Percentiles rank a stretch among this genome's conserved stretches.
phyloP scores from a whole-genome alignment of 1,140 invertebrate genomes.

The Odontomachus brunneus region DNA sequence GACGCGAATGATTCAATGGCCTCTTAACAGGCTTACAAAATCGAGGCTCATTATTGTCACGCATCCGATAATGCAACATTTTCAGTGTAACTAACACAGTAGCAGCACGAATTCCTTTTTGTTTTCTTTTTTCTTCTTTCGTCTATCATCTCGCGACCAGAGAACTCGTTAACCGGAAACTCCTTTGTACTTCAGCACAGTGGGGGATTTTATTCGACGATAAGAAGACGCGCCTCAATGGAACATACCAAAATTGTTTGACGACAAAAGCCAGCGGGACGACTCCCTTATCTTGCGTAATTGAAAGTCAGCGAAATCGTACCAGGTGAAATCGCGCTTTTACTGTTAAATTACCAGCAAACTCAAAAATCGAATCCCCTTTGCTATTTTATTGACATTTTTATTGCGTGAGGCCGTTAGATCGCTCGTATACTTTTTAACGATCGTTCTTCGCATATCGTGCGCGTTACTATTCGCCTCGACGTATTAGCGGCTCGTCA shows the following conservation, averaged over 20 bases:
- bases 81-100: background rate
- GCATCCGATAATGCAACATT: background rate
- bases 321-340: slow-evolving; percentile 45
- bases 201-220: slow-evolving; percentile 3
- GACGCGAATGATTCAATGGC: background rate
- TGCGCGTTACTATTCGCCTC: background rate
- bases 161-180: slow-evolving; percentile 4
- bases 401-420: background rate
- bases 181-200: background rate
- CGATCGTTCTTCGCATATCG: background rate
- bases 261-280: slow-evolving; percentile 25
- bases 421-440: slow-evolving; percentile 1
- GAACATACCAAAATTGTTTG: slow-evolving; percentile 15
- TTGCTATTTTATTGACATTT: slow-evolving; percentile 7
- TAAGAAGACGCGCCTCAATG: background rate
- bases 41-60: background rate
- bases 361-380: background rate
- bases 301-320: slow-evolving; percentile 16
- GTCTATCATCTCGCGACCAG: background rate
- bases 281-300: slow-evolving; percentile 53
- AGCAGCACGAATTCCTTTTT: background rate
- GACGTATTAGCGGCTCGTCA: slow-evolving; percentile 12
- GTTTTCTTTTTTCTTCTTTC: background rate
- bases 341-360: slow-evolving; percentile 36
- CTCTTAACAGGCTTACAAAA: slow-evolving; percentile 19